Evolutionary conservation across 2,797 vertebrate species (phyloP), one percentile per base, ranked within the genome.

Genomic region (Macropus fuliginosus): DNA sequence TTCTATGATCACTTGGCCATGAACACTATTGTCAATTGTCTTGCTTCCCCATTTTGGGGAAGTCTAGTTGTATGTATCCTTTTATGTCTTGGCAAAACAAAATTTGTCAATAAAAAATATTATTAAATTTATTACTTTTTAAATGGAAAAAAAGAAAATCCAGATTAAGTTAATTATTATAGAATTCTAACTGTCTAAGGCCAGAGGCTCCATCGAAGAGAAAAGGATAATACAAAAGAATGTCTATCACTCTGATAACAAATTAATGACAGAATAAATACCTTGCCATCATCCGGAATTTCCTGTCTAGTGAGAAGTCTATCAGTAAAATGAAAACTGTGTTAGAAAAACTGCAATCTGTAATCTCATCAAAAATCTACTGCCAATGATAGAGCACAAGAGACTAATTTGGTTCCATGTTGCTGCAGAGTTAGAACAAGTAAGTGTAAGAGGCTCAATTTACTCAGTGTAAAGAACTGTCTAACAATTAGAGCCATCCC

Each of bases 231-330:
- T n/a, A 91, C 34, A 34, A n/a, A 13, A 55, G 29, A 91, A 55
- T 91, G 34, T 91, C 90, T 91, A 55, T 91, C 90, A 91, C 90
- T 91, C 55, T 91, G 90, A 54, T 55, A 55, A 91, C 16, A 55
- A 55, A 91, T 55, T 54, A 54, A 90, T 18, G 31, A 34, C 14
- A 54, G 54, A 34, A 91, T 55, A 55, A 54, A 91, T 91, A 55
- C 16, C 13, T n/a, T n/a, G 18, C 13, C 29, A 54, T 54, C 13
- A 91, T n/a, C 54, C 55, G 28, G 34, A 31, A 91, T 54, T 54
- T 91, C 9, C 89, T 54, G 28, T 31, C 2, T 55, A 10, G 52
- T 91, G 29, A 91, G 54, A 52, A 90, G 50, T 52, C 89, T 10
- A 90, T 40, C 4, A 54, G 1, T 91, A 91, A 91, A 29, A 54